These are phyloP conservation scores for Epinephelus coioides DNA, from an alignment of 2,797 vertebrate species.

Conservation along the genomic window DNA sequence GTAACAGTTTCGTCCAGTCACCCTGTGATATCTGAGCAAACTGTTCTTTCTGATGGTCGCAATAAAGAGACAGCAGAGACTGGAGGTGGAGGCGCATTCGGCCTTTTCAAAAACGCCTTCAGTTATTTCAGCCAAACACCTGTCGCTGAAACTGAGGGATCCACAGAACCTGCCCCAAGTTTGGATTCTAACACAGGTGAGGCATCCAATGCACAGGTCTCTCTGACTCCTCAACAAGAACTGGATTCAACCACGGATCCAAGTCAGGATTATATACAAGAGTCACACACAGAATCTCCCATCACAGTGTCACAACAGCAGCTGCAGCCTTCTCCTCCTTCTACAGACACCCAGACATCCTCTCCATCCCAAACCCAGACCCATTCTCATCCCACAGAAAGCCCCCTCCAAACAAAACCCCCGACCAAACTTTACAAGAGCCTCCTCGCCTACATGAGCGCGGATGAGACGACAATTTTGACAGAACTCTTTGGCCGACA, in stretches of 20 bases:
- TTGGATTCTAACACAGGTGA: constrained; percentile 18
- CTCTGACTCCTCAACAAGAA: constrained; percentile 42
- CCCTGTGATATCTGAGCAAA: constrained; percentile 25
- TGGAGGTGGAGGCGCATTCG: constrained; percentile 41
- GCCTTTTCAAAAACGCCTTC: constrained; percentile 59
- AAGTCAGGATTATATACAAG: constrained; percentile 1
- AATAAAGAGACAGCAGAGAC: neutral
- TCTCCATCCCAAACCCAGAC: neutral
- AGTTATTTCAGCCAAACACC: constrained; percentile 51
- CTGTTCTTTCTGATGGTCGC: neutral
- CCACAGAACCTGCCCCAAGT: constrained; percentile 13
- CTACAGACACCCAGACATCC: constrained; percentile 9
- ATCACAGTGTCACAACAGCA: constrained; percentile 12
- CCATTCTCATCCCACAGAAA: constrained; percentile 13
- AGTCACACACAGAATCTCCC: constrained; percentile 8
- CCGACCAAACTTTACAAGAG: constrained; percentile 66
- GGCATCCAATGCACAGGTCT: neutral
- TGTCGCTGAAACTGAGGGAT: neutral
- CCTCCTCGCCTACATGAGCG: constrained; percentile 68
- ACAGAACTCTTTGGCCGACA: constrained; percentile 74
- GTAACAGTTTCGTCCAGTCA: neutral
- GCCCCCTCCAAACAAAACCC: constrained; percentile 32
- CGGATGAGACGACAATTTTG: constrained; percentile 58
- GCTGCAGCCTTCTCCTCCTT: neutral
- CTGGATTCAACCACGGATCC: constrained; percentile 5